Conservation (phyloP, 2,797 vertebrate genomes). For the Anguilla pacifica region DNA sequence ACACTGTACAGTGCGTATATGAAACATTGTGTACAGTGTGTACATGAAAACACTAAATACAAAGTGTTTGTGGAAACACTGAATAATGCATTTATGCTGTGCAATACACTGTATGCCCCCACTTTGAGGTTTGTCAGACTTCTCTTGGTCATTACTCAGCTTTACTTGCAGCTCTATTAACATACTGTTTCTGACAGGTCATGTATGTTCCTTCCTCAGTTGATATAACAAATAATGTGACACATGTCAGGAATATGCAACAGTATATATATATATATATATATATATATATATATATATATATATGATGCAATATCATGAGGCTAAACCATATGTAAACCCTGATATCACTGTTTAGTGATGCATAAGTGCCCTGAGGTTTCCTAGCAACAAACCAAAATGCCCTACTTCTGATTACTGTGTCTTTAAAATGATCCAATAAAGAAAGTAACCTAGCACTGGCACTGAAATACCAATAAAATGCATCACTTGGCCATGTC, state of each 20-base stretch:
- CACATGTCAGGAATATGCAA: not conserved
- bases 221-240: not conserved
- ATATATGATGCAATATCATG: not conserved
- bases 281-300: not conserved
- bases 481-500: not conserved
- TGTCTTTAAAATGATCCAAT: not conserved
- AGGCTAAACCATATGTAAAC: not conserved
- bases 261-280: not conserved
- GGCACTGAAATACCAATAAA: not conserved
- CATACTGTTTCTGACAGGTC: not conserved
- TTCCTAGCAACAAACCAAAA: slow-evolving; percentile 4
- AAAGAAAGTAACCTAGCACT: not conserved
- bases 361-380: not conserved
- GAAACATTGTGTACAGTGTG: not conserved
- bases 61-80: not conserved
- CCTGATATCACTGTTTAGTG: not conserved
- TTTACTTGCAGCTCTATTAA: not conserved
- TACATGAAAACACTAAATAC: no score
- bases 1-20: not conserved
- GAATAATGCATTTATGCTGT: not conserved
- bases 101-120: not conserved
- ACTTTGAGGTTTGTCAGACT: not conserved
- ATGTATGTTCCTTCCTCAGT: not conserved
- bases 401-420: not conserved
- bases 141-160: not conserved